Base-by-base conservation (phyloP, 2,888 invertebrate genomes). In the Ophonus ardosiacus region DNA sequence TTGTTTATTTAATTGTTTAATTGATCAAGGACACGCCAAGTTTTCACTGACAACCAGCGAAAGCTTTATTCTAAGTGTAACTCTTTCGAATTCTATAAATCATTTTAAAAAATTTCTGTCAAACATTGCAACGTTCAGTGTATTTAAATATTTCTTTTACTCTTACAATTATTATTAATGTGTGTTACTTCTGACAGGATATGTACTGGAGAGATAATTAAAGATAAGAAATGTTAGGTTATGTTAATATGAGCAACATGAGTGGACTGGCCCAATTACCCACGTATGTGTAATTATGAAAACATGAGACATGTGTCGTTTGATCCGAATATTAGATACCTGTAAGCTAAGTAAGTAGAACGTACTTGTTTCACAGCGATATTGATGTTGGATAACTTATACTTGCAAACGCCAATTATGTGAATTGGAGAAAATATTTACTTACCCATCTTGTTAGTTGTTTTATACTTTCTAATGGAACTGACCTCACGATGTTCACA, bases 401-500 rank as follows among this genome's bases (percentile, higher is more conserved):
- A 31, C 10, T 59, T 38, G 59, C 61, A 61, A 80, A 31, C 61
- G 31, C 78, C 61, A 80, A 80, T 80, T 80, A 80, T 61, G 61
- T 80, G 80, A 80, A 80, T 80, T 80, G 63, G 80, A 80, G 61
- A 80, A 80, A 61, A 80, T 80, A 80, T 80, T 80, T 80, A 59
- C 15, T 17, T 61, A 61, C 61, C 38, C 8, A 78, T 57, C 78
- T 78, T 78, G 13, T 24, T 15, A 1, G 38, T 43, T 80, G 80
- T 78, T 78, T 78, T 57, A 57, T 78, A 78, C 78, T 78, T 78
- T 78, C 78, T 78, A 78, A 78, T 31, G 57, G 17, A 78, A 57
- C 13, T 17, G 13, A 21, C 63, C 59, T 15, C 17, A 76, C 40
- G 51, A 15, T 76, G 51, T n/a, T 76, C 17, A 51, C 76, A 51